Conservation (phyloP, 2,113 vertebrate species). For the Amphilophus citrinellus region DNA sequence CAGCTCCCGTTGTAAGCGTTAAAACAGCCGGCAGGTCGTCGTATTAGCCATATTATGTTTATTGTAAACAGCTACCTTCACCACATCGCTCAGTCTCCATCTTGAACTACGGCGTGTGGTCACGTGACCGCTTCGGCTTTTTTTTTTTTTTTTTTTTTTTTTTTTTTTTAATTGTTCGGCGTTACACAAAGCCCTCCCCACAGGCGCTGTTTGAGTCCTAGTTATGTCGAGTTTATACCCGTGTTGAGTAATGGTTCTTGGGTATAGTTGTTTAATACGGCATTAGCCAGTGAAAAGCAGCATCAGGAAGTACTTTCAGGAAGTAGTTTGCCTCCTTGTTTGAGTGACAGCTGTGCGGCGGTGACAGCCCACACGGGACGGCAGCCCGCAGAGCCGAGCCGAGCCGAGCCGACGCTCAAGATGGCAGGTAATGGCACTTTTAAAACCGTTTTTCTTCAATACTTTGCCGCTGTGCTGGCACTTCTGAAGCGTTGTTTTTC, state of each 20-base stretch:
- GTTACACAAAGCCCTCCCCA: slow-evolving; percentile 49
- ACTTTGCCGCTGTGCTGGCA: neutral
- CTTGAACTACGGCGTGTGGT: slow-evolving; percentile 74
- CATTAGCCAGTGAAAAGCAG: neutral
- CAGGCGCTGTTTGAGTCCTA: slow-evolving; percentile 33
- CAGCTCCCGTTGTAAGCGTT: neutral
- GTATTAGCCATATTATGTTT: slow-evolving; percentile 50
- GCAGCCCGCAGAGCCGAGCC: slow-evolving; percentile 75
- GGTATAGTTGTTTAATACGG: slow-evolving; percentile 5
- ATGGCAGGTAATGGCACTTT: slow-evolving; percentile 83
- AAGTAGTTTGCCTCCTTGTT: slow-evolving; percentile 71
- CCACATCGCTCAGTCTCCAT: slow-evolving; percentile 73
- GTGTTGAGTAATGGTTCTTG: neutral
- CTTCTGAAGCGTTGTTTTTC: rapidly evolving
- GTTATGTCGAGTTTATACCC: slow-evolving; percentile 38
- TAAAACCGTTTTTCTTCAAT: slow-evolving; percentile 44
- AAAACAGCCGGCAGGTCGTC: slow-evolving; percentile 14
- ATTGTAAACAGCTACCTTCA: slow-evolving; percentile 54
- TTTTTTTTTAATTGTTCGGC: slow-evolving; percentile 27
- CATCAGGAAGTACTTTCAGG: slow-evolving; percentile 77
- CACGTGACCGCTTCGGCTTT: slow-evolving; percentile 73
- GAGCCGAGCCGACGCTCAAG: slow-evolving; percentile 81
- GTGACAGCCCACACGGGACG: slow-evolving; percentile 81
- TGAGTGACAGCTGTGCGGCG: slow-evolving; percentile 80
- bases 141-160: neutral